Base-by-base conservation (phyloP, 2,888 invertebrate genomes). In the Drosophila robusta region DNA sequence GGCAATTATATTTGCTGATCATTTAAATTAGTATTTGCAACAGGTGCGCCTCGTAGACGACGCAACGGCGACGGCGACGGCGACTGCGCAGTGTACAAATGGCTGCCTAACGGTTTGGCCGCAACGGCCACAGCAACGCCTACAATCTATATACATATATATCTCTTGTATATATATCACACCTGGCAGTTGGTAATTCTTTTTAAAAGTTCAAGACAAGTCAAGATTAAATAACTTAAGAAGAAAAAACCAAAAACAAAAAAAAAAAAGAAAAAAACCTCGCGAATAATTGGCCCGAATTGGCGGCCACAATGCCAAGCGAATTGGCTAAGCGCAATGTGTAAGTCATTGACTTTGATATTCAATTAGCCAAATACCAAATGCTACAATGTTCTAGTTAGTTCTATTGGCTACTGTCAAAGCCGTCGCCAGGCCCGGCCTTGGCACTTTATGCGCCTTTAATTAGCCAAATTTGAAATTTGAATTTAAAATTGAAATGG, bases 271-370 rank as follows among this genome's bases (percentile, higher is more conserved):
- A 42, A 3, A 42, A 18, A 41, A 44, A 51, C 16, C 54, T 64
- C 56, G 71, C 79, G 61, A 62, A 49, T 88, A 89, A 82, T 89
- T 89, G 89, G 89, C 87, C 71, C 73, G 78, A 81, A 78, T 71
- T 89, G 83, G 86, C 71, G 77, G 73, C 81, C 70, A 75, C 85
- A 79, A 75, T 79, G 74, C 87, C 78, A 77, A 64, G 39, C 64
- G 61, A 77, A 66, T 88, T 89, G 89, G 80, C 84, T 66, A 64
- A 76, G 69, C 66, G 69, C 62, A 63, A 68, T 85, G 79, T 86
- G 89, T 83, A 89, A 85, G 90, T 85, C 85, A 85, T 85, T 85
- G 85, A 85, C 90, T 89, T 85, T 85, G 90, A 85, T 89, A 70
- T 89, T 89, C 84, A 86, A 89, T 82, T 88, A 79, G 83, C 72